Conservation (phyloP, 2,797 vertebrate species). For the Acipenser transmontanus region DNA sequence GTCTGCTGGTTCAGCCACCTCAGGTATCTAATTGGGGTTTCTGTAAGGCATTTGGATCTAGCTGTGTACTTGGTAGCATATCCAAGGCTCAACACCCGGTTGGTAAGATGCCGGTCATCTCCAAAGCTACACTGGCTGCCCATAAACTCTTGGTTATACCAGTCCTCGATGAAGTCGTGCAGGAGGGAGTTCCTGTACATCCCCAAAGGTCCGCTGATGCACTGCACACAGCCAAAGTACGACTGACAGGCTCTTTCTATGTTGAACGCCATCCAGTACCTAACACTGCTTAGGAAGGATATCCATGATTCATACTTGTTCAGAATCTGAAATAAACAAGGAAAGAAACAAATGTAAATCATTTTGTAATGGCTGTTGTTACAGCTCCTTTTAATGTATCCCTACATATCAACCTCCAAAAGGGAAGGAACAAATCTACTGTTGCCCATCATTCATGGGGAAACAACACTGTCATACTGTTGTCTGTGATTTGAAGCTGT, state of each 20-base stretch:
- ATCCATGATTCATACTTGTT: conserved; percentile 99
- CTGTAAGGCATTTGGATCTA: conserved; percentile 94
- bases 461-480: too few relatives aligned
- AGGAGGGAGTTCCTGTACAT: conserved; percentile 97
- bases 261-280: conserved; percentile 99
- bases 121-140: conserved; percentile 96
- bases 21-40: conserved; percentile 92
- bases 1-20: conserved; percentile 98
- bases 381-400: not conserved
- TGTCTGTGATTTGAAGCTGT: too few relatives aligned
- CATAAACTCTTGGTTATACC: conserved; percentile 99
- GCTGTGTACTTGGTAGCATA: conserved; percentile 97
- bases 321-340: conserved; percentile 70
- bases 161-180: conserved; percentile 92
- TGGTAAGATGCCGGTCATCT: conserved; percentile 93
- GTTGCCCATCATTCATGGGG: too few relatives aligned
- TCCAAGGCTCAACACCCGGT: conserved; percentile 91
- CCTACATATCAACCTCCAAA: not conserved
- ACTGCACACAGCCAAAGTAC: conserved; percentile 96
- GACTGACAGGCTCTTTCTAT: conserved; percentile 96
- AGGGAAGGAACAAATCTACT: too few relatives aligned
- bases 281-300: conserved; percentile 94
- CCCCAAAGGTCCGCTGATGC: conserved; percentile 93
- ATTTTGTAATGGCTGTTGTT: not conserved
- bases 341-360: not conserved